Evolutionary conservation across 2,888 invertebrate genomes (phyloP).

Genomic region (Hemaris fuciformis): DNA sequence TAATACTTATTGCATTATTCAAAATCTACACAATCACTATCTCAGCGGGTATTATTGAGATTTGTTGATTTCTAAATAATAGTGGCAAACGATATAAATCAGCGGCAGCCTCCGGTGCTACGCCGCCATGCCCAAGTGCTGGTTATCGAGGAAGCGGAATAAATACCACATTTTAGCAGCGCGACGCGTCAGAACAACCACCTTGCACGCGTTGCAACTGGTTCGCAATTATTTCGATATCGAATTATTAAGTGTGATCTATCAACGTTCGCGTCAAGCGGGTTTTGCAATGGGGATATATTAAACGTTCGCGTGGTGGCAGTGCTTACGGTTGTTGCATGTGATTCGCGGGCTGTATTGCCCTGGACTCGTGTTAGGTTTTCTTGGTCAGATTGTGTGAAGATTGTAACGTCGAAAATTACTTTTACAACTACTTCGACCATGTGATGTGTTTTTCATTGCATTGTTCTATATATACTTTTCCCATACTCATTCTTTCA

Average conservation of each 20-base stretch:
- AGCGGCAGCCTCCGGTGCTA: conserved; percentile 50
- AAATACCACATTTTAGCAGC: conserved; percentile 29
- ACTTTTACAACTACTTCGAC: too few species aligned
- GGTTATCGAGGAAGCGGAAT: conserved; percentile 37
- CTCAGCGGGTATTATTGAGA: conserved; percentile 37
- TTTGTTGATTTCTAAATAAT: conserved; percentile 58
- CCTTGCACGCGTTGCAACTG: conserved; percentile 20
- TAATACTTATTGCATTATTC: not conserved
- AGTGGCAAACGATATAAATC: conserved; percentile 52
- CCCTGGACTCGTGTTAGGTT: not conserved
- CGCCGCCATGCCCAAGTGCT: conserved; percentile 29
- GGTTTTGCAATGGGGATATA: not conserved
- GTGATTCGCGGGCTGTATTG: too few species aligned
- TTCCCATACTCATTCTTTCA: too few species aligned
- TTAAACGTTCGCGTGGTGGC: not conserved
- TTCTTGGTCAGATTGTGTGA: not conserved
- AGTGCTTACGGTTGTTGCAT: not conserved
- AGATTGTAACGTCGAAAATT: too few species aligned
- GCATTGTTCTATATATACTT: too few species aligned
- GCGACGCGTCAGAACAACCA: conserved; percentile 14
- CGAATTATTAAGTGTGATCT: conserved; percentile 10
- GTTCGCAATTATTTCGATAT: conserved; percentile 16
- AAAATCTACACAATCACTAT: not conserved
- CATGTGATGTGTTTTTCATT: too few species aligned
- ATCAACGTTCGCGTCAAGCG: conserved; percentile 2